These are phyloP conservation scores for Aegotheles bennettii DNA, from an alignment of 2,113 vertebrate genomes.

Conservation along the genomic window DNA sequence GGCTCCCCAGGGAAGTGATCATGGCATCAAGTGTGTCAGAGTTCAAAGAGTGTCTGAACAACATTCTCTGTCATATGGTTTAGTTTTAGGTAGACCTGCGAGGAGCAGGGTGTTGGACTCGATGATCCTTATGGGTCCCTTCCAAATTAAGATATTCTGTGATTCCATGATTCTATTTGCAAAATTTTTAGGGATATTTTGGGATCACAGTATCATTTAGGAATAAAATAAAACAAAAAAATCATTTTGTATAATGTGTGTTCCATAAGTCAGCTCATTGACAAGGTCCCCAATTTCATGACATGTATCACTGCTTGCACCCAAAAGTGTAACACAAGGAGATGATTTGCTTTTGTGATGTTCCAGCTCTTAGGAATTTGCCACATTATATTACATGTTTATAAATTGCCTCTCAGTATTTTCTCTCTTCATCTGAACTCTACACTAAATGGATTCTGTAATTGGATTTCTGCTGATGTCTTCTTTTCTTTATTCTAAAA, in stretches of 20 bases:
- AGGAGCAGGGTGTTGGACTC: neutral
- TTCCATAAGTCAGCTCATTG: neutral
- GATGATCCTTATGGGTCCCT: neutral
- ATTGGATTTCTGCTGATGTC: neutral
- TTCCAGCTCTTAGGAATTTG: neutral
- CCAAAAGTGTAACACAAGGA: neutral
- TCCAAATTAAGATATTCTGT: neutral
- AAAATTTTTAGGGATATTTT: neutral
- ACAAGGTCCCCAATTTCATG: neutral
- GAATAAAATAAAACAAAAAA: neutral
- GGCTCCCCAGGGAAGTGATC: neutral
- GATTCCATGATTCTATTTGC: neutral
- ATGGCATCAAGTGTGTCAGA: neutral
- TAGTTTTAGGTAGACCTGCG: neutral
- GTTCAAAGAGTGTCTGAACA: fast-evolving
- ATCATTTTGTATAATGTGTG: neutral
- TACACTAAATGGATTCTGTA: neutral
- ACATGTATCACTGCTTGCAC: neutral
- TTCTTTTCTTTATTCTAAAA: neutral
- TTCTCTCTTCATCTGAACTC: neutral
- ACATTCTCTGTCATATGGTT: neutral
- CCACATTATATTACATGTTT: neutral
- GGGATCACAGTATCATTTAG: neutral
- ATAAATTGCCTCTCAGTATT: neutral
- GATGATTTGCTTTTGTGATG: neutral